A percentile compares a stretch with the other conserved stretches of the same genome.
Evolutionary conservation across 2,113 vertebrate species (phyloP).

Genomic region (Miniopterus natalensis): DNA sequence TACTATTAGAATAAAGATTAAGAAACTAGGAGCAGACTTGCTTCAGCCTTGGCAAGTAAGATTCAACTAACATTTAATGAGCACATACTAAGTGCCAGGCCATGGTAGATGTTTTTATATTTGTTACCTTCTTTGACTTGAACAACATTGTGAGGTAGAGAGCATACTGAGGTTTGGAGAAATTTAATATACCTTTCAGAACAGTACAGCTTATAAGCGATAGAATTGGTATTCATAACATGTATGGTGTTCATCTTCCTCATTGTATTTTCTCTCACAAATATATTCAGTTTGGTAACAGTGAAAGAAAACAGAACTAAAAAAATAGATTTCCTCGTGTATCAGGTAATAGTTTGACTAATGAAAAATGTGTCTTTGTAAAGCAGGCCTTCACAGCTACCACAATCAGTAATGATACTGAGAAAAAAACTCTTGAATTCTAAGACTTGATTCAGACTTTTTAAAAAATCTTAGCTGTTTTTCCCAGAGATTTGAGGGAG

Average conservation of each 20-base stretch:
- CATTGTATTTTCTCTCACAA: slow-evolving; percentile 8
- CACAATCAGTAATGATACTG: slow-evolving; percentile 46
- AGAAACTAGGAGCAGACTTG: not conserved
- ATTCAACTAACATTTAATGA: slow-evolving; percentile 24
- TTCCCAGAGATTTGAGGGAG: not conserved
- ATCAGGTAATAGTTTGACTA: slow-evolving; percentile 79
- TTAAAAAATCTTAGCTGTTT: not conserved
- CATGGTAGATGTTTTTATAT: not conserved
- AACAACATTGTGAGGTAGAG: not conserved
- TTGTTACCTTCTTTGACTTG: not conserved
- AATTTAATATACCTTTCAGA: not conserved
- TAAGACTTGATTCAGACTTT: not conserved
- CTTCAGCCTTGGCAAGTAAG: not conserved
- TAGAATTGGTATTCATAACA: not conserved
- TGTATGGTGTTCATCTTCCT: not conserved
- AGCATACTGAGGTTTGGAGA: not conserved
- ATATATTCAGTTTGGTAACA: slow-evolving; percentile 57
- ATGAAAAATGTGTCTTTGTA: slow-evolving; percentile 77
- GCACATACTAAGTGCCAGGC: not conserved
- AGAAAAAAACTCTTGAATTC: not conserved
- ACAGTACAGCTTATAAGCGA: not conserved
- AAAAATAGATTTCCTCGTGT: slow-evolving; percentile 73
- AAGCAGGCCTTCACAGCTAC: slow-evolving; percentile 35
- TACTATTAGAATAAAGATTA: not conserved
- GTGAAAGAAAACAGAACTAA: slow-evolving; percentile 69